Conservation (phyloP, 2,888 invertebrate genomes). For the Xiphydria camelus region DNA sequence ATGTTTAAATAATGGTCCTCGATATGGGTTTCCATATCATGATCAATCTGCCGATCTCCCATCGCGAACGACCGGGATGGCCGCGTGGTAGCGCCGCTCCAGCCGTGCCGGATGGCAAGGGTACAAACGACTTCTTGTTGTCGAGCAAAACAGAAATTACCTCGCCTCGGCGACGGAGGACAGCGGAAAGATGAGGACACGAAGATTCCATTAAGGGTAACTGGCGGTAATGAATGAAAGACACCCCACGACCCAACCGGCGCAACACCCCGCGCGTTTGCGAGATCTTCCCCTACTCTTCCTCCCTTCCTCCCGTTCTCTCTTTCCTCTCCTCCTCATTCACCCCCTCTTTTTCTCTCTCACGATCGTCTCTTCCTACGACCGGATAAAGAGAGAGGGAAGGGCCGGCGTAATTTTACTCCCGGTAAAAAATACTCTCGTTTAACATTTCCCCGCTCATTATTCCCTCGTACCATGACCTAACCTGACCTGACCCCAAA, state of each 20-base stretch:
- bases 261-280: conserved; percentile 26
- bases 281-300: background rate
- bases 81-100: background rate
- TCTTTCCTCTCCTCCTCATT: conserved; percentile 16
- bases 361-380: conserved; percentile 1
- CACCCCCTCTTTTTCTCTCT: conserved; percentile 18
- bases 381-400: conserved; percentile 7
- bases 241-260: conserved; percentile 33
- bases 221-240: conserved; percentile 55
- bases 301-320: background rate
- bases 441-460: conserved; percentile 54
- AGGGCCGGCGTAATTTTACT: conserved; percentile 46
- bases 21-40: too few species aligned
- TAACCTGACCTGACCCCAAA: conserved; percentile 53
- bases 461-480: conserved; percentile 53
- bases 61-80: background rate
- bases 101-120: conserved; percentile 3
- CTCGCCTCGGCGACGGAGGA: conserved; percentile 29
- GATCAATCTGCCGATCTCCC: too few species aligned
- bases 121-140: conserved; percentile 46
- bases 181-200: conserved; percentile 48
- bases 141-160: conserved; percentile 46
- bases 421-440: conserved; percentile 52
- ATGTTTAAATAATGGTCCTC: too few species aligned
- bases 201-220: conserved; percentile 56